phyloP scores from a whole-genome alignment of 1,140 invertebrate genomes.

The Danaus plexippus region DNA sequence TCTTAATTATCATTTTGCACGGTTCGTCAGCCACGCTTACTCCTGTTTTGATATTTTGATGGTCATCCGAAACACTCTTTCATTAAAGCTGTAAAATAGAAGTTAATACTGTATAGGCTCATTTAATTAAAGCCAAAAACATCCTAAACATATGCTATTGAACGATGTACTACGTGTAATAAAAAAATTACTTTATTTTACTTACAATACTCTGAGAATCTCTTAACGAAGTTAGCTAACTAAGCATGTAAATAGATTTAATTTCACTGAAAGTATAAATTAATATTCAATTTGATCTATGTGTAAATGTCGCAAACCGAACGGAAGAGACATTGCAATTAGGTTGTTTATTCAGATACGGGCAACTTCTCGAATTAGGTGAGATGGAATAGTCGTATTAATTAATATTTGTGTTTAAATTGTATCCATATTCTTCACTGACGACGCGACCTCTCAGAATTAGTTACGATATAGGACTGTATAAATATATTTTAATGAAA shows the following conservation, averaged over 20 bases:
- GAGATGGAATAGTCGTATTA: slow-evolving; percentile 62
- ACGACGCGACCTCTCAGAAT: no score
- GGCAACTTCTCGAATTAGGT: slow-evolving; percentile 65
- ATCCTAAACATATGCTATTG: no score
- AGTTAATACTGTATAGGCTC: not conserved
- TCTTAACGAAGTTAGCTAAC: no score
- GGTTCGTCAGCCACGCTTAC: slow-evolving; percentile 57
- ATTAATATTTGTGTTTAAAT: slow-evolving; percentile 69
- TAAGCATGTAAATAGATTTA: no score
- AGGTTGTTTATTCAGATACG: slow-evolving; percentile 67
- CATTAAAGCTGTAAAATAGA: slow-evolving; percentile 7
- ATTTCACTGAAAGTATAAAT: no score
- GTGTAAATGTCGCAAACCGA: slow-evolving; percentile 15
- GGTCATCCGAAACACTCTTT: slow-evolving; percentile 16
- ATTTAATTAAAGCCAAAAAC: no score
- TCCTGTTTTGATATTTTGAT: slow-evolving; percentile 15
- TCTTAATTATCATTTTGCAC: slow-evolving; percentile 70
- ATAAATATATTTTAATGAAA: no score
- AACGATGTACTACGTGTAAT: no score
- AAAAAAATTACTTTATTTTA: not conserved
- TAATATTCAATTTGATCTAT: no score
- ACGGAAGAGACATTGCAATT: slow-evolving; percentile 37
- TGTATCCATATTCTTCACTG: slow-evolving; percentile 33
- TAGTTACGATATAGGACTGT: no score
- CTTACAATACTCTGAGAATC: not conserved